These are phyloP conservation scores for Glaucopsyche alexis DNA, from an alignment of 2,888 invertebrate genomes.

Conservation along the genomic window DNA sequence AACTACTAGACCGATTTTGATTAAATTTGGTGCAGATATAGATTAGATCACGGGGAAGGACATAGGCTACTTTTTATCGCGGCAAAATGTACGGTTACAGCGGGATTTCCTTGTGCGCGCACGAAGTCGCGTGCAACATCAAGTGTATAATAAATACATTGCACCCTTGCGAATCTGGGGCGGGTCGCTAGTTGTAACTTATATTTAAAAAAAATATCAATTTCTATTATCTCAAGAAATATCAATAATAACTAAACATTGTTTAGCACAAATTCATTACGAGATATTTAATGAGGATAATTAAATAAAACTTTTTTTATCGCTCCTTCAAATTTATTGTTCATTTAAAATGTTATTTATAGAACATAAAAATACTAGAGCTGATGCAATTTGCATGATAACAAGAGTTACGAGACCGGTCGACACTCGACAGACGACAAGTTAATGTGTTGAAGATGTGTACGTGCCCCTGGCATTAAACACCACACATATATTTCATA, in stretches of 20 bases:
- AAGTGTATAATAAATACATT: too few relatives aligned
- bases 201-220: not conserved
- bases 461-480: conserved; percentile 9
- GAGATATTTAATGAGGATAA: not conserved
- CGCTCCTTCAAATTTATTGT: not conserved
- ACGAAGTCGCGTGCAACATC: too few relatives aligned
- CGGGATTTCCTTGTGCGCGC: too few relatives aligned
- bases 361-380: conserved; percentile 12
- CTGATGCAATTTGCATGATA: conserved; percentile 3
- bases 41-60: too few relatives aligned
- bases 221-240: not conserved
- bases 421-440: not conserved
- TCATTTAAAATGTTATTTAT: not conserved
- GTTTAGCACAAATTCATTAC: not conserved
- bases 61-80: too few relatives aligned
- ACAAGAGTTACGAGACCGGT: conserved; percentile 6
- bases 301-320: not conserved
- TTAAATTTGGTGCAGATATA: too few relatives aligned
- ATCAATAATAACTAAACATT: not conserved
- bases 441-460: conserved; percentile 25
- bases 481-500: not conserved
- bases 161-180: too few relatives aligned
- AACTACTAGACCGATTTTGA: too few relatives aligned
- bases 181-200: too few relatives aligned
- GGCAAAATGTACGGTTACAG: too few relatives aligned